These are phyloP conservation scores for Crenichthys baileyi DNA, from an alignment of 2,797 vertebrate genomes.

Conservation along the genomic window DNA sequence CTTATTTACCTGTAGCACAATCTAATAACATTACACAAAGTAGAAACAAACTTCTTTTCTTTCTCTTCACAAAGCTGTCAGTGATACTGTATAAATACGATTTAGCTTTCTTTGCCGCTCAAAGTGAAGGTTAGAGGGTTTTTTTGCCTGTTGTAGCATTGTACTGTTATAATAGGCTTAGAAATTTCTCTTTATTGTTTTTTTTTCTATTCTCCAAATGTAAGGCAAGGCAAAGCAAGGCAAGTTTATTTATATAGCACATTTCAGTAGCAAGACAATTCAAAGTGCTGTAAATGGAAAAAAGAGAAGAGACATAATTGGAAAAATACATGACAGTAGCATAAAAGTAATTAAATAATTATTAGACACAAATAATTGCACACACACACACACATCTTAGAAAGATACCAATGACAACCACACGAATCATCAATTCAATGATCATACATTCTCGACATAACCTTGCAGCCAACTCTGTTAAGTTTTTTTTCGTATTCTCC, in stretches of 20 bases:
- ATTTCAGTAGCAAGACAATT: too few species aligned
- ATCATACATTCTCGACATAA: slow-evolving; percentile 7
- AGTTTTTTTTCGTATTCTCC: neutral
- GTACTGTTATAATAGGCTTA: slow-evolving; percentile 1
- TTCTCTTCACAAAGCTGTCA: neutral
- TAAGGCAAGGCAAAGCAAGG: too few species aligned
- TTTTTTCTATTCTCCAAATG: slow-evolving; percentile 37
- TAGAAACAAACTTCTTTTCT: neutral
- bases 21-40: slow-evolving; percentile 6
- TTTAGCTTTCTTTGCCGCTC: slow-evolving; percentile 13
- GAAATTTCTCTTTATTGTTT: slow-evolving; percentile 21
- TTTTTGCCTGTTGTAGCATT: slow-evolving; percentile 16
- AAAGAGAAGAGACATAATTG: too few species aligned
- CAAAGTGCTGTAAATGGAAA: too few species aligned
- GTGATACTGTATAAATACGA: neutral
- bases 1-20: slow-evolving; percentile 5
- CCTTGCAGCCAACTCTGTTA: slow-evolving; percentile 6
- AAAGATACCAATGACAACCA: too few species aligned
- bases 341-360: too few species aligned
- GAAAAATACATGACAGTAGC: too few species aligned
- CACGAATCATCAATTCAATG: slow-evolving; percentile 1
- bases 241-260: too few species aligned
- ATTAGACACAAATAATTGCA: too few species aligned
- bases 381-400: too few species aligned
- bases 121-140: neutral